These are phyloP conservation scores for Dynastes tityus DNA, from an alignment of 2,888 invertebrate species.

Conservation along the genomic window DNA sequence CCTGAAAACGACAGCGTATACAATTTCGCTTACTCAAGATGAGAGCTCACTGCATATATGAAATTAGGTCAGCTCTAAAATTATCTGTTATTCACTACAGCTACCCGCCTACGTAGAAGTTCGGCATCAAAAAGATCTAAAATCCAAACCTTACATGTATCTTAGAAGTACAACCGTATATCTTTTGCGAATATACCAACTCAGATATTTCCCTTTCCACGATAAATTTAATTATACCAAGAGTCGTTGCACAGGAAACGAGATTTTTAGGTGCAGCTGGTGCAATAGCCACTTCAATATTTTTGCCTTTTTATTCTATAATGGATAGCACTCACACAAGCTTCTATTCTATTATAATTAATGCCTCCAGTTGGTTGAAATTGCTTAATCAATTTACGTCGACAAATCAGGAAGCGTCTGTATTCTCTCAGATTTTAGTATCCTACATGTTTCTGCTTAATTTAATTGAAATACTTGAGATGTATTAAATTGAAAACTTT, in stretches of 20 bases:
- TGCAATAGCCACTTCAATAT: slow-evolving; percentile 23
- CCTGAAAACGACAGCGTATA: neutral
- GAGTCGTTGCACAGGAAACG: slow-evolving; percentile 29
- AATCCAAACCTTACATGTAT: neutral
- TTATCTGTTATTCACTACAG: neutral
- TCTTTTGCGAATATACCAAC: neutral
- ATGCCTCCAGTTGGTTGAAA: slow-evolving; percentile 21
- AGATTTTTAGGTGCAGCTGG: slow-evolving; percentile 32
- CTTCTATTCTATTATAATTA: slow-evolving; percentile 33
- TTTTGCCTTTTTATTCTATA: slow-evolving; percentile 1
- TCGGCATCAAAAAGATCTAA: slow-evolving; percentile 18
- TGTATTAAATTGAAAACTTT: neutral
- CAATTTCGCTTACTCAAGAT: slow-evolving; percentile 1
- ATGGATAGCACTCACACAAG: slow-evolving; percentile 19
- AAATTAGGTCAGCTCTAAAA: slow-evolving; percentile 15
- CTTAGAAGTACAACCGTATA: neutral
- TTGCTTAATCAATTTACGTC: slow-evolving; percentile 35
- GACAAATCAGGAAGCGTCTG: slow-evolving; percentile 7
- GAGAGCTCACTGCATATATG: neutral
- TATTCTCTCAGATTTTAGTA: slow-evolving; percentile 1
- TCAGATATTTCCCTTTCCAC: slow-evolving; percentile 1
- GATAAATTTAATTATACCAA: slow-evolving; percentile 39
- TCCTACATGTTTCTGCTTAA: slow-evolving; percentile 9
- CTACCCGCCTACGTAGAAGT: slow-evolving; percentile 8
- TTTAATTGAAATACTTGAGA: slow-evolving; percentile 12